A percentile compares a stretch with the other conserved stretches of the same genome.
Evolutionary conservation across 2,888 invertebrate species (phyloP).

Genomic region (Troides oblongomaculatus): DNA sequence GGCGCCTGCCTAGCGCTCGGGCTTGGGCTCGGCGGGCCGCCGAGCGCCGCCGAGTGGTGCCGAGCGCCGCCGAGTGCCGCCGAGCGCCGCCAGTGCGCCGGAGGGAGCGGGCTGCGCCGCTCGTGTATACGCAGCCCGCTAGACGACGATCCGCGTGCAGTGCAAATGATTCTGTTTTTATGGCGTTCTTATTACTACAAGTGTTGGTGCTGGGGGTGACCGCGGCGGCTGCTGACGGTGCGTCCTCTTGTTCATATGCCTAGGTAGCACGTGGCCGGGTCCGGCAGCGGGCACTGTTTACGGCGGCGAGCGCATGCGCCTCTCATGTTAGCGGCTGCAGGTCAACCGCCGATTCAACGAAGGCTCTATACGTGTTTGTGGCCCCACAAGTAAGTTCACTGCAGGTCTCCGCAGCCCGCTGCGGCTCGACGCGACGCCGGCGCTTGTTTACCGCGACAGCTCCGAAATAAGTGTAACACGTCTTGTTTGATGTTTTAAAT

Average conservation of each 20-base stretch:
- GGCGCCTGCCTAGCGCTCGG: neutral
- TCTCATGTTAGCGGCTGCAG: conserved; percentile 64
- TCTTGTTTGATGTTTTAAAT: neutral
- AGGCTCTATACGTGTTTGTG: conserved; percentile 60
- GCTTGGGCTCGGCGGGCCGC: neutral
- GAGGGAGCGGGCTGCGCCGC: conserved; percentile 68
- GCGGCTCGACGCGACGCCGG: conserved; percentile 40
- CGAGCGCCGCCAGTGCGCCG: conserved; percentile 57
- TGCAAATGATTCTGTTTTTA: conserved; percentile 87
- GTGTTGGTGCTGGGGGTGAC: conserved; percentile 80
- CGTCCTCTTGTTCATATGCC: conserved; percentile 51
- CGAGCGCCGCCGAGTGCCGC: neutral
- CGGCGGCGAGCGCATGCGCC: conserved; percentile 72
- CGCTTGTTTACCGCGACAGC: conserved; percentile 9
- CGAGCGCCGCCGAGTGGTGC: neutral
- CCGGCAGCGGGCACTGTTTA: conserved; percentile 66
- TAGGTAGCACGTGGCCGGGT: conserved; percentile 57
- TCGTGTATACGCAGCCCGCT: conserved; percentile 73
- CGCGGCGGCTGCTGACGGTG: conserved; percentile 74
- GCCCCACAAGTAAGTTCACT: conserved; percentile 63
- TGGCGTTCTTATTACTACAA: conserved; percentile 89
- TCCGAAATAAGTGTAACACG: conserved; percentile 11
- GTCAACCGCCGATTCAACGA: conserved; percentile 74
- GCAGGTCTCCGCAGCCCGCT: conserved; percentile 48
- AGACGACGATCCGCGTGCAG: conserved; percentile 69